Evolutionary conservation across 2,113 vertebrate species (phyloP).

Genomic region (Cairina moschata): DNA sequence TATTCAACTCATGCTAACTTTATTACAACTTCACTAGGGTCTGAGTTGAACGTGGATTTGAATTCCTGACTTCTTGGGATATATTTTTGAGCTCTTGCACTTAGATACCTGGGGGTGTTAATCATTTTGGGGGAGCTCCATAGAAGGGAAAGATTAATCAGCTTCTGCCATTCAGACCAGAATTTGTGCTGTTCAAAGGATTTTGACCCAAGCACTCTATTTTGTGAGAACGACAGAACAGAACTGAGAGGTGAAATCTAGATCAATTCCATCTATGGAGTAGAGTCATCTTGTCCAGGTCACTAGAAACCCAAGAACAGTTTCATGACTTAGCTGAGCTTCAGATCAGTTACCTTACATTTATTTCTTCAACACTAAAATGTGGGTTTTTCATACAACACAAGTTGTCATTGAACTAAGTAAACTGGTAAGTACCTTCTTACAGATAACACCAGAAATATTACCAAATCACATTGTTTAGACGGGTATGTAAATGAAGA

Average conservation of each 20-base stretch:
- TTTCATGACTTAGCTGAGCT: neutral
- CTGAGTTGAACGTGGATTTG: neutral
- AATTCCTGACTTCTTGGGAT: neutral
- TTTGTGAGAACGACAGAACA: neutral
- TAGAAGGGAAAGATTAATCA: neutral
- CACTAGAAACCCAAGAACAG: neutral
- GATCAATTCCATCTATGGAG: neutral
- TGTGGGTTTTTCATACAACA: neutral
- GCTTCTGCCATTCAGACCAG: neutral
- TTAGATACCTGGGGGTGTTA: neutral
- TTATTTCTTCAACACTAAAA: neutral
- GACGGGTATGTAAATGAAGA: neutral
- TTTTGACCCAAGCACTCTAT: neutral
- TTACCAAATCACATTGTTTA: neutral
- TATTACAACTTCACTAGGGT: neutral
- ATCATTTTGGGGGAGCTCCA: neutral
- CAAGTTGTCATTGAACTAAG: neutral
- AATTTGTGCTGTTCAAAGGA: neutral
- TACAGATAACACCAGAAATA: neutral
- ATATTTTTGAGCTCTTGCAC: neutral
- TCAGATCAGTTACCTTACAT: neutral
- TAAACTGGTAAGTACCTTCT: neutral
- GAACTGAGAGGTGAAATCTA: neutral
- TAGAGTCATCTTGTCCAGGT: neutral
- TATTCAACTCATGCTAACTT: neutral